Conservation (phyloP, 2,797 vertebrate species). For the Acrossocheilus wenchowensis region DNA sequence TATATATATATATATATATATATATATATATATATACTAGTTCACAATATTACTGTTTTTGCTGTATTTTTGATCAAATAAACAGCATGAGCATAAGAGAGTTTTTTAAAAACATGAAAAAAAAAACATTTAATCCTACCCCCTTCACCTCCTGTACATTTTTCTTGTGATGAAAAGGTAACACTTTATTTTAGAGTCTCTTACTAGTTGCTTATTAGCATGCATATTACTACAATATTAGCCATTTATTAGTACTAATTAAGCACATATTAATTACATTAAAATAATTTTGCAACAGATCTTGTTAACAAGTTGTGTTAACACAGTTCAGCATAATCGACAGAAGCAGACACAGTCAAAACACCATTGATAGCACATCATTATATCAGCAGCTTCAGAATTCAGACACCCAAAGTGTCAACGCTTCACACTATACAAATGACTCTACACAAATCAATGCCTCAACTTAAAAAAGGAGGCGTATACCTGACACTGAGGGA, state of each 20-base stretch:
- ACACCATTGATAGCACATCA: background rate
- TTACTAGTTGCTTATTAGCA: too few species aligned
- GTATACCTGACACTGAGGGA: slow-evolving; percentile 41
- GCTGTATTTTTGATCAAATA: too few species aligned
- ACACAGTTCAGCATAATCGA: background rate
- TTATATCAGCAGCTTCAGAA: background rate
- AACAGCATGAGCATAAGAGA: too few species aligned
- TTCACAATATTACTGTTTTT: too few species aligned
- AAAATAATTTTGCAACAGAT: background rate
- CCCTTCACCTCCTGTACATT: background rate
- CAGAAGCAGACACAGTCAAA: background rate
- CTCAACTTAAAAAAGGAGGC: slow-evolving; percentile 29
- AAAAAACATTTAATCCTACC: too few species aligned
- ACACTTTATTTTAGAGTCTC: too few species aligned
- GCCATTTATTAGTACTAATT: too few species aligned
- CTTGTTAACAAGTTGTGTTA: background rate
- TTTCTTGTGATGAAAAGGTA: background rate
- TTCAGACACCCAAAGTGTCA: slow-evolving; percentile 15
- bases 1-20: too few species aligned
- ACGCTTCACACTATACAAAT: slow-evolving; percentile 13
- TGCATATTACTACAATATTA: too few species aligned
- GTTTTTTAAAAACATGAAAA: too few species aligned
- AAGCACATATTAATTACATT: too few species aligned
- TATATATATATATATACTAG: too few species aligned
- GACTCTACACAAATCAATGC: slow-evolving; percentile 34